Conservation (phyloP, 1,140 invertebrate species). For the Lepidurus apus region DNA sequence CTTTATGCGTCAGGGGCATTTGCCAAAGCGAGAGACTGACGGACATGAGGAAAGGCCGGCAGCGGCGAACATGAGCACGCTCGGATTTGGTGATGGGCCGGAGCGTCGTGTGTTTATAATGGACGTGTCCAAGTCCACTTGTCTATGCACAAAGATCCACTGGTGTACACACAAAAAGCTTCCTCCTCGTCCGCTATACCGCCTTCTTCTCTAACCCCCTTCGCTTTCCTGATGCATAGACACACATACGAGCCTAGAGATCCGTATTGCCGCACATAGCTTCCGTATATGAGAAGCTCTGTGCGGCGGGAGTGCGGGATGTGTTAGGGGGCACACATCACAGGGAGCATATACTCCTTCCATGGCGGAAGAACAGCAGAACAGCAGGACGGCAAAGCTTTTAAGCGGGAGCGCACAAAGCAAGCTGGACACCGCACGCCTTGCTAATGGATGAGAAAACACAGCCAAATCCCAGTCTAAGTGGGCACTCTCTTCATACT, state of each 20-base stretch:
- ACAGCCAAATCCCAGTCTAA: constrained; percentile 18
- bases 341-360: background rate
- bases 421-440: constrained; percentile 20
- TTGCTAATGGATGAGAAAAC: constrained; percentile 19
- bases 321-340: background rate
- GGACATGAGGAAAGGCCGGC: background rate
- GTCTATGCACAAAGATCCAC: background rate
- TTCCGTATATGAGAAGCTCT: no score
- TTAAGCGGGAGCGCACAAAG: constrained; percentile 18
- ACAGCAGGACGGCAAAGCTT: constrained; percentile 18
- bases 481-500: constrained; percentile 21
- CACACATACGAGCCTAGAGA: no score
- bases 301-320: no score
- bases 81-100: background rate
- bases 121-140: background rate
- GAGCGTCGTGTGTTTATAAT: background rate
- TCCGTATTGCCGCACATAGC: no score
- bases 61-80: background rate
- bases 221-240: no score
- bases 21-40: no score
- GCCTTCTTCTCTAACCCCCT: no score
- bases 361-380: background rate
- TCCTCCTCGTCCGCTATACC: no score
- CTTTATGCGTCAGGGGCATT: no score
- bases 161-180: background rate